Percentiles rank a stretch among this genome's conserved stretches.
Evolutionary conservation across 1,140 invertebrate species (phyloP).

Genomic region (Cotesia vestalis): DNA sequence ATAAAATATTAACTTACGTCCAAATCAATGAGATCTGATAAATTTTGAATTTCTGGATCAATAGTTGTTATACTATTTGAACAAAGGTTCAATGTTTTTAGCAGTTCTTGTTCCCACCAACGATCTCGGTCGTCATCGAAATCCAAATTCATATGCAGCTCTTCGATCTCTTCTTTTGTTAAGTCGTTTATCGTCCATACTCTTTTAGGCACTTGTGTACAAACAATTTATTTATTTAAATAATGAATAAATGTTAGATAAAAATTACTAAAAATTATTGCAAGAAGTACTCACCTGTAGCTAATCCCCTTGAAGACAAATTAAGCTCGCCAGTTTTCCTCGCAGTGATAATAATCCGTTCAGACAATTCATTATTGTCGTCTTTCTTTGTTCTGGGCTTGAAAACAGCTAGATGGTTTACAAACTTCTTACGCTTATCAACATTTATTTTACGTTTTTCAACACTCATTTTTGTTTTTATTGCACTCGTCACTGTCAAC

Average conservation of each 20-base stretch:
- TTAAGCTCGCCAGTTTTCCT: slow-evolving; percentile 81
- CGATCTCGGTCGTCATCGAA: slow-evolving; percentile 73
- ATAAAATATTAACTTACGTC: slow-evolving; percentile 68
- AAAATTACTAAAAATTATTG: too few relatives aligned
- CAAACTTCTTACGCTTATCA: slow-evolving; percentile 47
- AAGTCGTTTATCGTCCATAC: slow-evolving; percentile 85
- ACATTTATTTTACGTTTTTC: slow-evolving; percentile 28
- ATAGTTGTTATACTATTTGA: slow-evolving; percentile 78
- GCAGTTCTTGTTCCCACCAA: slow-evolving; percentile 87
- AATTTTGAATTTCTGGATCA: slow-evolving; percentile 74
- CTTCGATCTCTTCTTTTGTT: slow-evolving; percentile 69
- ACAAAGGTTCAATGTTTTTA: slow-evolving; percentile 82
- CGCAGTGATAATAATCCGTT: slow-evolving; percentile 78
- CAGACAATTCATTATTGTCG: slow-evolving; percentile 73
- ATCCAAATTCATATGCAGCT: slow-evolving; percentile 72
- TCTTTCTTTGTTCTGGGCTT: slow-evolving; percentile 74
- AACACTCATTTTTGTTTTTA: too few relatives aligned
- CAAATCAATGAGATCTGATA: slow-evolving; percentile 76
- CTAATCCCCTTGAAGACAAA: slow-evolving; percentile 77
- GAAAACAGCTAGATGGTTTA: slow-evolving; percentile 72
- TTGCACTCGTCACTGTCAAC: slow-evolving; percentile 1
- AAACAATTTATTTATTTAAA: slow-evolving; percentile 30
- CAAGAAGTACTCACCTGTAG: slow-evolving; percentile 68
- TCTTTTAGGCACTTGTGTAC: slow-evolving; percentile 77
- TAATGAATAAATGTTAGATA: too few relatives aligned